These are phyloP conservation scores for Phorcus lineatus DNA, from an alignment of 2,888 invertebrate species.

Conservation along the genomic window DNA sequence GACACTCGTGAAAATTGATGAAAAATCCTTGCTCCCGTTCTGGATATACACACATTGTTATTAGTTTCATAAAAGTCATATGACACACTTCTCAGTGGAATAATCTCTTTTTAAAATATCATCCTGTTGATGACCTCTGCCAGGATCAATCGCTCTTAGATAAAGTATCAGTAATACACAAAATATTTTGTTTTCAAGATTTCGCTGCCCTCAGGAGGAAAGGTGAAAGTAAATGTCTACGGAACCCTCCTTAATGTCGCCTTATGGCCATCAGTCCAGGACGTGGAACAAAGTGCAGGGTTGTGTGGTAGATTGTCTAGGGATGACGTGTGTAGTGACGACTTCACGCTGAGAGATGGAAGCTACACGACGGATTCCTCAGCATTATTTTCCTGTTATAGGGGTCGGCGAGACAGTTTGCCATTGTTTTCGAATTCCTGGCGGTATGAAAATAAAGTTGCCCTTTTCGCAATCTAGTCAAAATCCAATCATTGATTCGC, in stretches of 20 bases:
- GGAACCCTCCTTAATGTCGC: not conserved
- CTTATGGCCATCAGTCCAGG: not conserved
- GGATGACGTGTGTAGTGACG: not conserved
- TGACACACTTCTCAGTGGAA: no score
- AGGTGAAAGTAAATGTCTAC: not conserved
- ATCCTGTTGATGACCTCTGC: no score
- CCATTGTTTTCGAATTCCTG: not conserved
- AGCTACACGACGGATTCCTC: not conserved
- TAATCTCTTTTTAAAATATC: no score
- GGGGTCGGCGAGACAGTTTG: not conserved
- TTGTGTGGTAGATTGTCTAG: not conserved
- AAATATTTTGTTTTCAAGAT: not conserved
- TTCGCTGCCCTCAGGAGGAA: not conserved
- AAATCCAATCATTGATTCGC: no score
- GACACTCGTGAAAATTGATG: no score
- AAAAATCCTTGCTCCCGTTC: no score
- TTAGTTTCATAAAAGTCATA: no score
- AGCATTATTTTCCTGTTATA: not conserved
- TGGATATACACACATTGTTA: no score
- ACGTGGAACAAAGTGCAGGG: not conserved
- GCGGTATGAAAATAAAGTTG: not conserved
- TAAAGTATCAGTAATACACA: no score
- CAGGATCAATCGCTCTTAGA: no score
- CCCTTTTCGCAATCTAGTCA: no score
- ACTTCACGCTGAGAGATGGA: not conserved